Evolutionary conservation across 2,888 invertebrate species (phyloP), one percentile per base, ranked within the genome.

Genomic region (Anticlea derivata): DNA sequence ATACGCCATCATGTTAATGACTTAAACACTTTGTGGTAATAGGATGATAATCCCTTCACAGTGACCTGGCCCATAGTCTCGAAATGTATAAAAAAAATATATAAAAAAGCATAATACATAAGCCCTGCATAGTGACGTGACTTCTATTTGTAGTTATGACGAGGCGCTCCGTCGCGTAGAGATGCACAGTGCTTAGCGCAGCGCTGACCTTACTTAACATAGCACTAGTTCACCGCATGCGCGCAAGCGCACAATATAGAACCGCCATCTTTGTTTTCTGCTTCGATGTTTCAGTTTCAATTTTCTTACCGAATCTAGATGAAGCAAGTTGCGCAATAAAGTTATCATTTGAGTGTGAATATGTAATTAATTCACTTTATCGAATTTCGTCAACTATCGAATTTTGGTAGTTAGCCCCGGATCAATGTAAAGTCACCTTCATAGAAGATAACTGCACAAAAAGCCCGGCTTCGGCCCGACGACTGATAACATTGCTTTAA

Each of bases 201-300:
- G 68, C 61, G 78, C 83, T 82, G 83, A 84, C 84, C 84, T 84
- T 75, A 78, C 83, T 68, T 81, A 85, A 83, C 81, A 61, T 73
- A 62, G 57, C 61, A 54, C 70, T 70, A 72, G 78, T 81, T 78
- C 67, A 63, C 65, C 73, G 63, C 63, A 60, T 56, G 43, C 50
- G 60, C 62, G 55, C 59, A 50, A 10, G 46, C 43, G 50, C 56
- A 64, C 47, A 53, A 53, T 34, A 39, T 53, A 53, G 44, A 48
- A 48, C 11, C 29, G 33, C 61, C 58, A 64, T 62, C 54, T 47
- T 52, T 48, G 37, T 48, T 40, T 50, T 29, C 37, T 44, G 49
- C 13, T 48, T 22, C 47, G 34, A 20, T 24, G 2, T 12, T 34
- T 26, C 35, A 30, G 13, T 12, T 37, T 5, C 27, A 27, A 6